A percentile compares a stretch with the other conserved stretches of the same genome.
Conservation (phyloP, 2,797 vertebrate species). For the Clarias laeviceps region DNA sequence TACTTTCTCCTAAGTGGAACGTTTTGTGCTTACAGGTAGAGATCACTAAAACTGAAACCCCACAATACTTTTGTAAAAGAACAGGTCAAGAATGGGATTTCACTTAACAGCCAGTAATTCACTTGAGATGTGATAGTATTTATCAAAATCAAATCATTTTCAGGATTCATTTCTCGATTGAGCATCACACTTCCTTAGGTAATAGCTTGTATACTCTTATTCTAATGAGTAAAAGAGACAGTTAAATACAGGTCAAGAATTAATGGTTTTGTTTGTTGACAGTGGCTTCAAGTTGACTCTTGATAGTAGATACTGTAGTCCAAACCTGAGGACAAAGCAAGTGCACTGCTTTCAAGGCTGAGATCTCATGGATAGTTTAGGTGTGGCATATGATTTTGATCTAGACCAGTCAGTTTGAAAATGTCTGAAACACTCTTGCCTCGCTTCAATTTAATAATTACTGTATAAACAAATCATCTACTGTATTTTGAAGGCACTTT, state of each 20-base stretch:
- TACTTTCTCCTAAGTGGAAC: not conserved
- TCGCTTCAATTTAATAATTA: not conserved
- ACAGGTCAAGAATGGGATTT: not conserved
- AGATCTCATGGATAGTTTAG: constrained; percentile 6
- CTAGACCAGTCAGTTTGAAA: not conserved
- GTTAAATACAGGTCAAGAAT: not conserved
- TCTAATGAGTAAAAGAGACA: not conserved
- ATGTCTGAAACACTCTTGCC: not conserved
- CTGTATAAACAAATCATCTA: not conserved
- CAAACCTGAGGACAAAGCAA: not conserved
- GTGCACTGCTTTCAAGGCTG: not conserved
- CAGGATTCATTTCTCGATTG: too few species aligned
- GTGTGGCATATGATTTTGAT: not conserved
- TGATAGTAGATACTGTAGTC: not conserved
- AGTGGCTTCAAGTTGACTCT: constrained; percentile 14
- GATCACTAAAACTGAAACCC: not conserved
- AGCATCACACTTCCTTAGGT: not conserved
- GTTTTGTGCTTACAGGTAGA: not conserved
- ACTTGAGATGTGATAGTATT: not conserved
- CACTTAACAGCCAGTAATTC: not conserved
- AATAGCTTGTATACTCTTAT: not conserved
- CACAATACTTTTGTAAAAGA: not conserved
- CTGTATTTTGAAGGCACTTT: not conserved
- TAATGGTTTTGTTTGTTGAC: constrained; percentile 1
- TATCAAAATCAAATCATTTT: not conserved